A percentile compares a stretch with the other conserved stretches of the same genome.
Evolutionary conservation across 2,797 vertebrate genomes (phyloP).

Genomic region (Galago senegalensis): DNA sequence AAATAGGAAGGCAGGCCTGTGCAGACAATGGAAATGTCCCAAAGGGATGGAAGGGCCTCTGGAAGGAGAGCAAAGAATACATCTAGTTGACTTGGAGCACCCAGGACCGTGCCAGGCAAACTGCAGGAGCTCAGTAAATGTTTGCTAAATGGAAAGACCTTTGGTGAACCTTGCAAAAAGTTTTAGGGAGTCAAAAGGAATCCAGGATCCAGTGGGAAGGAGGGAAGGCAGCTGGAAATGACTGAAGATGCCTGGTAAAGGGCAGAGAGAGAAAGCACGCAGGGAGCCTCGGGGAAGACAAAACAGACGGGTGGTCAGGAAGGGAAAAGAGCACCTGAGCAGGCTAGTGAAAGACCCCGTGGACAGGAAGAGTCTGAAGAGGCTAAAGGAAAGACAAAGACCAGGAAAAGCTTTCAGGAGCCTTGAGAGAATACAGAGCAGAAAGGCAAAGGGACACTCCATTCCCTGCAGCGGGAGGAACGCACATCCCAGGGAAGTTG

Average conservation of each 20-base stretch:
- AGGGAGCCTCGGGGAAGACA: neutral
- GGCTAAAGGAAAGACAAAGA: neutral
- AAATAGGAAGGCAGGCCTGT: neutral
- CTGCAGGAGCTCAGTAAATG: neutral
- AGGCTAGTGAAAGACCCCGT: neutral
- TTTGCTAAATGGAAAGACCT: neutral
- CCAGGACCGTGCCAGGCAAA: no score
- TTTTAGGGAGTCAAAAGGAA: neutral
- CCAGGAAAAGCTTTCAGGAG: neutral
- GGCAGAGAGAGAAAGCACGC: neutral
- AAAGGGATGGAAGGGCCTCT: neutral
- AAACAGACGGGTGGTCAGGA: no score
- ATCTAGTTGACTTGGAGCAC: neutral
- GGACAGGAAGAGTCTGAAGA: neutral
- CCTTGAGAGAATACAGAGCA: neutral
- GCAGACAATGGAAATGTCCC: neutral
- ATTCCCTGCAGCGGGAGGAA: neutral
- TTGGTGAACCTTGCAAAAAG: neutral
- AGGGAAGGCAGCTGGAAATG: neutral
- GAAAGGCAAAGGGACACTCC: neutral
- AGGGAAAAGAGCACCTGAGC: no score
- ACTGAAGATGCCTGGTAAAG: neutral
- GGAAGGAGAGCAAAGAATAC: neutral
- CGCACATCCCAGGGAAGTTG: fast-evolving
- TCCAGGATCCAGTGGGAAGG: neutral